Evolutionary conservation across 1,140 invertebrate genomes (phyloP).

Genomic region (Trichonephila inaurata): DNA sequence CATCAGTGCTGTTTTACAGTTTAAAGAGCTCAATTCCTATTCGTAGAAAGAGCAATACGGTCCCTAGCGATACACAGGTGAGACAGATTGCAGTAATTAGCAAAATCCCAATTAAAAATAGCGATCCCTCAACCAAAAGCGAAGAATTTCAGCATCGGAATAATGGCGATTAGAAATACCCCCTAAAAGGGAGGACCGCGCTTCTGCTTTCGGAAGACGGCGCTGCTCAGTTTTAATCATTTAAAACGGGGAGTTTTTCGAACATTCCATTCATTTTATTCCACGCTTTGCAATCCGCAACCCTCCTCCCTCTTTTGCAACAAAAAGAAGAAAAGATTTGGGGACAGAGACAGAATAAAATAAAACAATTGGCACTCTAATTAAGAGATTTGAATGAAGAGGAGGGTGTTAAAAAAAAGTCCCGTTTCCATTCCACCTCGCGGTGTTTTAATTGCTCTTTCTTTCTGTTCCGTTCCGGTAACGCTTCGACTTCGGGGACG

Average conservation of each 20-base stretch:
- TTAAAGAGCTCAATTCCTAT: background rate
- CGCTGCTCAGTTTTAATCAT: constrained; percentile 29
- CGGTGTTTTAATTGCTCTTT: constrained; percentile 8
- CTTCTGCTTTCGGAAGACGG: background rate
- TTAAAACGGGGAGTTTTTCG: constrained; percentile 6
- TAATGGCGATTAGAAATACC: background rate
- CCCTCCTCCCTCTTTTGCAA: background rate
- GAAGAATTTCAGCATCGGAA: background rate
- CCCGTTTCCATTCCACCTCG: background rate
- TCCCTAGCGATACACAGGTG: no score
- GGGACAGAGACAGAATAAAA: background rate
- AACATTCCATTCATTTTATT: background rate
- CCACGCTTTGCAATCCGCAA: background rate
- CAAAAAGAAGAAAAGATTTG: background rate
- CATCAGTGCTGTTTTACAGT: background rate
- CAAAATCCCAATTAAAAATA: constrained; percentile 11
- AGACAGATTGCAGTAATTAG: background rate
- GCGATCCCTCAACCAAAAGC: background rate
- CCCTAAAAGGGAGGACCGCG: background rate
- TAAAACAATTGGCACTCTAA: constrained; percentile 57
- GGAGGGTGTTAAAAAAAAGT: background rate
- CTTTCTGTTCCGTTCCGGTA: background rate
- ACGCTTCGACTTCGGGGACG: background rate
- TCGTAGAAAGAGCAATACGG: no score
- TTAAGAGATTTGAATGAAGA: constrained; percentile 59